Evolutionary conservation across 2,888 invertebrate species (phyloP), one percentile per base, ranked within the genome.

Genomic region (Acanthococcus lagerstroemiae): DNA sequence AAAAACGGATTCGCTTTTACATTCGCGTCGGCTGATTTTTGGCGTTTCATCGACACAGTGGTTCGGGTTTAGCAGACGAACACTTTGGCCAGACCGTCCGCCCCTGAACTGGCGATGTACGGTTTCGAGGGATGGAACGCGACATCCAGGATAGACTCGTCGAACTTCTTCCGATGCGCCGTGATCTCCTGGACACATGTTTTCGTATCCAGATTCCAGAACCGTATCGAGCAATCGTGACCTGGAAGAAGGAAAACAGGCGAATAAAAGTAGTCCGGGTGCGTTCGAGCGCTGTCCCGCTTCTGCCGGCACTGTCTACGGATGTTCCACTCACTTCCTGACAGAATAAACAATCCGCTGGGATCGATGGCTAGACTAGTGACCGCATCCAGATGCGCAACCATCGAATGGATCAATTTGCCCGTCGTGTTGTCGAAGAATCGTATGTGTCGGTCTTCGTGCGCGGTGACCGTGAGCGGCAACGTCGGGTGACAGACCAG

Each of bases 161-260:
- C 97, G 81, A 95, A 95, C 82, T 99, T 99, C 81, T 97, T 99
- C 74, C 97, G 88, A 80, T 99, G 99, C 72, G 96, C 95, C 65
- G 97, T 97, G 76, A 99, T 97, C 80, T 99, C 99, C 79, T 99
- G 99, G 73, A 99, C 93, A 82, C 99, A 99, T 69, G 95, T 94
- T 80, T 95, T 95, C 80, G 91, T 95, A 81, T 99, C 95, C 76
- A 99, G 83, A 81, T 99, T 95, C 99, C 99, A 99, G 73, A 99
- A 83, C 73, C 97, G 86, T 77, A 99, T 91, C 73, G 97, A 97
- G 80, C 95, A 95, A 80, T 99, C 99, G 79, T 99, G 97, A 77
- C 87, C 81, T 83, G 72, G 75, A 72, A 75, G 73, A 69, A 65
- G 65, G 61, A 65, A 48, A 58, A 17, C 17, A 48, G 9, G n/a